Evolutionary conservation across 2,113 vertebrate genomes (phyloP).

Genomic region (Halichoerus grypus): DNA sequence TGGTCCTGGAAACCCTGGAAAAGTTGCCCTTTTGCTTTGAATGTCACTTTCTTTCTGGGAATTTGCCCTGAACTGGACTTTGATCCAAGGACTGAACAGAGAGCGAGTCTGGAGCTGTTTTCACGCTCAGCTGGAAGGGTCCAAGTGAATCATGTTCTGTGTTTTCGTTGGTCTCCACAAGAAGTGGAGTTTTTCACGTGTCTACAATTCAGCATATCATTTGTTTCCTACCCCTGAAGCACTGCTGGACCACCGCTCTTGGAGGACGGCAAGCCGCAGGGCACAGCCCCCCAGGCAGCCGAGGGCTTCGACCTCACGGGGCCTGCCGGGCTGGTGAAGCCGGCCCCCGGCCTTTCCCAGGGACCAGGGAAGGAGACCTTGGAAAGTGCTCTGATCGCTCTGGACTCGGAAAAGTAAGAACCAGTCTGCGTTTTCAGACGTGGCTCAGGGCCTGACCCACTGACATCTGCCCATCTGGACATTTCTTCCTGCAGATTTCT

Average conservation of each 20-base stretch:
- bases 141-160: neutral
- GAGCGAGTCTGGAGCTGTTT: neutral
- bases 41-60: neutral
- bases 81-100: neutral
- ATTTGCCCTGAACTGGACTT: no score
- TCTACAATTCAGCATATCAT: neutral
- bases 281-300: slow-evolving; percentile 80
- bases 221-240: slow-evolving; percentile 82
- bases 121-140: neutral
- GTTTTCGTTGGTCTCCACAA: neutral
- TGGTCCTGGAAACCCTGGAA: no score
- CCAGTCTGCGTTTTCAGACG: neutral
- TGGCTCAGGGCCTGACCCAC: neutral
- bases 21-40: neutral
- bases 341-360: slow-evolving; percentile 83
- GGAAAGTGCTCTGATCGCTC: slow-evolving; percentile 94
- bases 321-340: slow-evolving; percentile 86
- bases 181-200: neutral
- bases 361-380: slow-evolving; percentile 93
- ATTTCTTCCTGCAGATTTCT: no score
- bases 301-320: slow-evolving; percentile 87
- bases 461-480: neutral
- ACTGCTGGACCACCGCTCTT: slow-evolving; percentile 83
- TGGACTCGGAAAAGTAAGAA: slow-evolving; percentile 97
- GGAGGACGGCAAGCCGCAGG: slow-evolving; percentile 91